These are phyloP conservation scores for Morone chrysops DNA, from an alignment of 2,113 vertebrate species.

Conservation along the genomic window DNA sequence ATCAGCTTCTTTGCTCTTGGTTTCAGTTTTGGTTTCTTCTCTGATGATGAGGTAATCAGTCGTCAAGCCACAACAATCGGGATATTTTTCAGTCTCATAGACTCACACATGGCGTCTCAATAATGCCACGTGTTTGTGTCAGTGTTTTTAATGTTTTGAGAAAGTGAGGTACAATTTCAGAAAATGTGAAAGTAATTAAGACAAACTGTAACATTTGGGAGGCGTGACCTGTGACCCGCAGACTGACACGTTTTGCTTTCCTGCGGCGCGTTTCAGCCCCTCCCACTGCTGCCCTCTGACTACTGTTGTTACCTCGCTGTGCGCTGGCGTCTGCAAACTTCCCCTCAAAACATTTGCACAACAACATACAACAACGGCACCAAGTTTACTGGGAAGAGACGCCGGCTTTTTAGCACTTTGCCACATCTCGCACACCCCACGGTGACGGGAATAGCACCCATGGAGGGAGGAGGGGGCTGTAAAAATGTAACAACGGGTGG, in stretches of 20 bases:
- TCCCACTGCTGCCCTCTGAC: constrained; percentile 47
- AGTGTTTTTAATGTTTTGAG: constrained; percentile 29
- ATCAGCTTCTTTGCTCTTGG: no score
- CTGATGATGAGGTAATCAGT: background rate
- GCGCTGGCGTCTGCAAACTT: constrained; percentile 63
- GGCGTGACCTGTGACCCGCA: constrained; percentile 48
- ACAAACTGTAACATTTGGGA: constrained; percentile 45
- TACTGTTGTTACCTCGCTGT: constrained; percentile 58
- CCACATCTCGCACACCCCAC: constrained; percentile 49
- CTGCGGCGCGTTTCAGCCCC: constrained; percentile 5
- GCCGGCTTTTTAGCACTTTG: constrained; percentile 66
- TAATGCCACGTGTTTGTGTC: constrained; percentile 13
- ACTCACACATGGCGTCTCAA: background rate
- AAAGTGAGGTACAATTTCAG: constrained; percentile 15
- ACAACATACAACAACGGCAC: constrained; percentile 63
- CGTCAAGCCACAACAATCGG: background rate
- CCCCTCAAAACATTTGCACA: constrained; percentile 72
- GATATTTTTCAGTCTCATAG: background rate
- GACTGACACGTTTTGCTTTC: constrained; percentile 29
- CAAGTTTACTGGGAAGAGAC: constrained; percentile 58
- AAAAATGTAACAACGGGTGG: constrained; percentile 55
- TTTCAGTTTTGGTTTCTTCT: background rate
- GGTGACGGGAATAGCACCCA: constrained; percentile 67
- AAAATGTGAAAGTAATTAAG: constrained; percentile 53
- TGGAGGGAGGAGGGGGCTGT: constrained; percentile 52